Conservation (phyloP, 2,888 invertebrate genomes). For the Platycheirus albimanus region DNA sequence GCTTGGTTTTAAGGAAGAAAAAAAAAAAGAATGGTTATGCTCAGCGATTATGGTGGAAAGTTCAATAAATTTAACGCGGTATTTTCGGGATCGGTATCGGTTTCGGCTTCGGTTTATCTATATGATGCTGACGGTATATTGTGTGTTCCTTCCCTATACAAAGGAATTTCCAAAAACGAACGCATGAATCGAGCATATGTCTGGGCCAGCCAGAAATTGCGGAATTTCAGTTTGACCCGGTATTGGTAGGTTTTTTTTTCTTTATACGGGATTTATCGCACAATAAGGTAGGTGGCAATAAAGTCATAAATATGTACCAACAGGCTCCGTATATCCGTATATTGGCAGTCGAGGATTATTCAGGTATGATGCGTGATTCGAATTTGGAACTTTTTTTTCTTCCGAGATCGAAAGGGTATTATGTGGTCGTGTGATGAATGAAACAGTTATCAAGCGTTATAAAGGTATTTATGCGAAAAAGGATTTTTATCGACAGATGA, state of each 20-base stretch:
- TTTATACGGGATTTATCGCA: constrained; percentile 35
- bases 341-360: constrained; percentile 42
- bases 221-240: background rate
- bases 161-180: constrained; percentile 14
- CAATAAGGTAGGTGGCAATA: constrained; percentile 37
- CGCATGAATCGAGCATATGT: constrained; percentile 41
- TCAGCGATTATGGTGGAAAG: constrained; percentile 40
- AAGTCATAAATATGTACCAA: constrained; percentile 38
- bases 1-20: constrained; percentile 4
- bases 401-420: constrained; percentile 11
- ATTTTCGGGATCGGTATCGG: too few relatives aligned
- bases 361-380: constrained; percentile 47
- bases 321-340: constrained; percentile 16
- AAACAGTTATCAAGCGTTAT: background rate
- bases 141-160: background rate
- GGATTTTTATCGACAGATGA: constrained; percentile 28
- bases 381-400: constrained; percentile 28
- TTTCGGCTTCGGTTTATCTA: too few relatives aligned
- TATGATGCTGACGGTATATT: constrained; percentile 13
- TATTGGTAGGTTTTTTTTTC: background rate
- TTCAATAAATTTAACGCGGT: constrained; percentile 56
- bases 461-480: background rate
- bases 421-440: constrained; percentile 11
- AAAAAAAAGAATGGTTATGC: constrained; percentile 34
- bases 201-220: constrained; percentile 17